Base-by-base conservation (phyloP, 2,113 vertebrate species). In the Cygnus atratus region DNA sequence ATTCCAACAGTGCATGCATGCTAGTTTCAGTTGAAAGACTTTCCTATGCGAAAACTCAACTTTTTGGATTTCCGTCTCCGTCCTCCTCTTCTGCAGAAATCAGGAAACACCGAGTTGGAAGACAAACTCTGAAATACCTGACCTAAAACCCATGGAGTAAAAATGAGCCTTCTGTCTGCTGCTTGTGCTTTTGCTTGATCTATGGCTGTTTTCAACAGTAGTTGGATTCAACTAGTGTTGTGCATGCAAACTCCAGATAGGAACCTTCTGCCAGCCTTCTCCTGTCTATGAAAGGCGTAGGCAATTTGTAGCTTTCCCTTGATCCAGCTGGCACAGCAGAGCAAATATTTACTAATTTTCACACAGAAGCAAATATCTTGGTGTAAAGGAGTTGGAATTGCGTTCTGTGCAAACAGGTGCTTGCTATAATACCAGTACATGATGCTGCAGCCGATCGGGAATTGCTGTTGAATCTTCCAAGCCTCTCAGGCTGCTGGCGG, bases 321-420 rank as follows among this genome's bases (percentile, higher is more conserved):
- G 43, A 85, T 94, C 91, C 95, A 94, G 80, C 86, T 97, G 95
- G 90, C 91, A 81, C 66, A 28, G 72, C 55, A 71, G 70, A 92
- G 92, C 62, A 94, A 96, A 91, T 96, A 95, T 97, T 97, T 95
- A 84, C 91, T 95, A 81, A 74, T 84, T 94, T 96, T 86, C 81
- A 58, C 48, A 37, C 44, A n/a, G 54, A 94, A 92, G 84, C 88
- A 94, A 96, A 81, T 91, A 96, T 52, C 91, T 91, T 31, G 31
- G 44, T 7, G 61, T 52, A 61, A 50, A 77, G 72, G 80, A 94
- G 82, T 59, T 87, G 85, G 78, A 92, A 79, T 46, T 4, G 1
- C 22, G 1, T 72, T 83, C 84, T 48, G 20, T 86, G 66, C 90
- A 91, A 88, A 57, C 88, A 93, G 93, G 92, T 91, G 87, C 70